phyloP scores from a whole-genome alignment of 2,113 vertebrate genomes.

The Trematomus loennbergii region DNA sequence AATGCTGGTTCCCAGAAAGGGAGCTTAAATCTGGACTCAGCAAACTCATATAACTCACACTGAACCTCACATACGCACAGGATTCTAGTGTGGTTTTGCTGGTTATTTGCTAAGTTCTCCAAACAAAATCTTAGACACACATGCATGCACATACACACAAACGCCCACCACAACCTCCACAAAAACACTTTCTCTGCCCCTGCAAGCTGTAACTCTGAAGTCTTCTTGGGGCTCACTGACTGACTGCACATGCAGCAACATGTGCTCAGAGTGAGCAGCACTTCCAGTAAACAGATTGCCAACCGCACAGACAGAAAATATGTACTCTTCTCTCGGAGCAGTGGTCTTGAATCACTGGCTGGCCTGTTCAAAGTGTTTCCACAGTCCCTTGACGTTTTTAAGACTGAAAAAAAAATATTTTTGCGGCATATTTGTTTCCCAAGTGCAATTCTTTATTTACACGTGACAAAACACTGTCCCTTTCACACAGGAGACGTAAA shows the following conservation, averaged over 20 bases:
- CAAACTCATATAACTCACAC: conserved; percentile 58
- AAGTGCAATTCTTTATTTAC: conserved; percentile 70
- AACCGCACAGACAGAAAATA: conserved; percentile 85
- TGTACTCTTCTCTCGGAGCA: conserved; percentile 76
- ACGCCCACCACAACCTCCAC: conserved; percentile 38
- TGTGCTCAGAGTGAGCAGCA: conserved; percentile 74
- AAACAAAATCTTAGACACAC: conserved; percentile 65
- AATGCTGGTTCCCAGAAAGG: conserved; percentile 76
- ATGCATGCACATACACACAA: conserved; percentile 52
- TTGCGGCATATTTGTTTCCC: conserved; percentile 72
- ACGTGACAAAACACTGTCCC: conserved; percentile 62
- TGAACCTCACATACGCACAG: conserved; percentile 60
- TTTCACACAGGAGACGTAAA: conserved; percentile 53
- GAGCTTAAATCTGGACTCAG: conserved; percentile 71
- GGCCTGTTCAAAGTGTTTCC: conserved; percentile 84
- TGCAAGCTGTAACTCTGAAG: conserved; percentile 50
- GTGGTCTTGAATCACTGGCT: conserved; percentile 80
- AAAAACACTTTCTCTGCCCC: conserved; percentile 64
- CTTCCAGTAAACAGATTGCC: conserved; percentile 85
- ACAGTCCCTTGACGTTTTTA: conserved; percentile 69
- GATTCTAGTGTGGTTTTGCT: conserved; percentile 70
- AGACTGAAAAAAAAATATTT: conserved; percentile 6
- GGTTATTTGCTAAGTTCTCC: conserved; percentile 64
- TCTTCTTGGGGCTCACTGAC: conserved; percentile 58
- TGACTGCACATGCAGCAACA: conserved; percentile 82